Base-by-base conservation (phyloP, 2,888 invertebrate genomes). In the Oscheius sp. region DNA sequence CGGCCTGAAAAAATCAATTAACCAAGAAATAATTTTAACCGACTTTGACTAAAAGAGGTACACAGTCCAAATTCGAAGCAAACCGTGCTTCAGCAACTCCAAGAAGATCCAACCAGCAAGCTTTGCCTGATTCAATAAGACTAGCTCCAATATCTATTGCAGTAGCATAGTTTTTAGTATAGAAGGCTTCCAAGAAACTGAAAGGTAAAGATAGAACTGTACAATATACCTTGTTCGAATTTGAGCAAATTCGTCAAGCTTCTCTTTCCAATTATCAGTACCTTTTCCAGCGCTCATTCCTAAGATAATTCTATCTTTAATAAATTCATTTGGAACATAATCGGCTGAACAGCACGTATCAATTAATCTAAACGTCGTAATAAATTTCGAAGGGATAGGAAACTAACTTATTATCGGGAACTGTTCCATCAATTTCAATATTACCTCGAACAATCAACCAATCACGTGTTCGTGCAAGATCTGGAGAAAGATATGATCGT, bases 21-120 rank as follows among this genome's bases (percentile, higher is more conserved):
- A 2, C 24, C 12, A 8, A 4, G 2, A 30, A 28, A 51, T 24
- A 57, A 6, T 24, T 32, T 26, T 30, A 28, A 38, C 30, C 20
- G n/a, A 67, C 75, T 33, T 72, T 75, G 17, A 75, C 75, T 8
- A 75, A 65, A 20, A 70, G 22, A 3, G 67, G n/a, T 6, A 70
- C 72, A 14, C 66, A 69, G 20, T 75, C 75, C 12, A 56, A 28
- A 1, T 67, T 67, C 1, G 56, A 36, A 4, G 22, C 22, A 2
- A 65, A 17, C 30, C 45, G 30, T 32, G 70, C 32, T 57, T 75
- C 75, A 2, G 75, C 75, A 9, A 67, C 47, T 2, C 67, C 17
- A 3, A 75, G 32, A 32, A 73, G 36, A 9, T 73, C 70, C 9
- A 44, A 32, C 70, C 70, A 70, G 14, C 24, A 32, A 17, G 30